These are phyloP conservation scores for Plagodis dolabraria DNA, from an alignment of 2,888 invertebrate species.

Conservation along the genomic window DNA sequence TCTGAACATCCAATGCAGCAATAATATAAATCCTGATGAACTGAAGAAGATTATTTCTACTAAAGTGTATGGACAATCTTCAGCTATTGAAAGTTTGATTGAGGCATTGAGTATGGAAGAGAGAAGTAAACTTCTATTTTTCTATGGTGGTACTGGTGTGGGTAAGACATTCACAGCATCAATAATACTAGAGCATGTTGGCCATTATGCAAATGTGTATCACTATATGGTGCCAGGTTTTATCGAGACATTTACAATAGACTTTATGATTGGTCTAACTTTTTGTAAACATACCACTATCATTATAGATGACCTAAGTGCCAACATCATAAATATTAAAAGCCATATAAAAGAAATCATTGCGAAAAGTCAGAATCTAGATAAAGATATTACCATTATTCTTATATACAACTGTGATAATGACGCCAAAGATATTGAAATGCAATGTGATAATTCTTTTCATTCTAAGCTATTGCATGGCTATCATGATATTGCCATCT, in stretches of 20 bases:
- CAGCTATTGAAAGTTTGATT: conserved; percentile 55
- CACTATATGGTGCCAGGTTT: conserved; percentile 76
- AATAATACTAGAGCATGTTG: conserved; percentile 56
- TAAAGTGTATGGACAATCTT: conserved; percentile 66
- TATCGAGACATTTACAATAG: conserved; percentile 56
- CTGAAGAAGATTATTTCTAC: conserved; percentile 49
- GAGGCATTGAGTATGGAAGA: conserved; percentile 50
- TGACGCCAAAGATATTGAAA: conserved; percentile 45
- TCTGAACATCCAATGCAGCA: conserved; percentile 56
- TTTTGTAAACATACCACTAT: conserved; percentile 64
- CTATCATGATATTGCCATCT: conserved; percentile 52
- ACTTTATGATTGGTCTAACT: conserved; percentile 63
- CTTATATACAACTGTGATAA: conserved; percentile 70
- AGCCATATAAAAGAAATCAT: conserved; percentile 54
- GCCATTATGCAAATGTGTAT: conserved; percentile 66
- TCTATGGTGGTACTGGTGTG: conserved; percentile 77
- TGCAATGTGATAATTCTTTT: conserved; percentile 58
- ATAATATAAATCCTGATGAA: conserved; percentile 47
- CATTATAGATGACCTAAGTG: conserved; percentile 68
- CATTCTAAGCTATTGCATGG: conserved; percentile 45
- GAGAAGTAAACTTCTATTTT: conserved; percentile 61
- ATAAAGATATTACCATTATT: conserved; percentile 63
- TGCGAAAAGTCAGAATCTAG: conserved; percentile 59
- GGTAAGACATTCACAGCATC: conserved; percentile 73
- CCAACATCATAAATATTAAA: conserved; percentile 51